phyloP scores from a whole-genome alignment of 2,888 invertebrate genomes.

The Ichneumoninae sp. region DNA sequence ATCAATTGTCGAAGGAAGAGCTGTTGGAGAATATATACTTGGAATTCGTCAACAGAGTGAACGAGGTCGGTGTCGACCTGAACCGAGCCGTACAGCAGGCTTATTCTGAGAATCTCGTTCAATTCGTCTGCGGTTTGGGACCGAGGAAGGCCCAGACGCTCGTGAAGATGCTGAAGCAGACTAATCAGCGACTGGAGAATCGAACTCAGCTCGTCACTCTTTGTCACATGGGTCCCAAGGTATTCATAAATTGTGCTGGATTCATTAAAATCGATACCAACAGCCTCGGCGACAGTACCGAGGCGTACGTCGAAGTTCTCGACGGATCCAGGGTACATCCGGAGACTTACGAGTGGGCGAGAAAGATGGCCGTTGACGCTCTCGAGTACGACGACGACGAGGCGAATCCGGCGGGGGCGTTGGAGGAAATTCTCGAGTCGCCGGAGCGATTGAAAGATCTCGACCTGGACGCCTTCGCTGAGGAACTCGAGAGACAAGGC shows the following conservation, averaged over 20 bases:
- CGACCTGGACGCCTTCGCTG: slow-evolving; percentile 99
- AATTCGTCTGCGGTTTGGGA: slow-evolving; percentile 98
- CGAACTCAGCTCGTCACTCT: slow-evolving; percentile 97
- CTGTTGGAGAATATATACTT: slow-evolving; percentile 93
- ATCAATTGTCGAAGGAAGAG: slow-evolving; percentile 93
- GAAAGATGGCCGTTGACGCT: slow-evolving; percentile 99
- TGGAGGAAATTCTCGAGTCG: slow-evolving; percentile 98
- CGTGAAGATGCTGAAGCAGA: slow-evolving; percentile 94
- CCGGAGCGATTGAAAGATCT: slow-evolving; percentile 97
- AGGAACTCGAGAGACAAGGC: slow-evolving; percentile 96
- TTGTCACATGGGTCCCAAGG: slow-evolving; percentile 99
- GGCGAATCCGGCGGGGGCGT: slow-evolving; percentile 97
- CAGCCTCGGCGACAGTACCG: slow-evolving; percentile 96
- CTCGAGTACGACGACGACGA: slow-evolving; percentile 99
- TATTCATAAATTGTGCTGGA: slow-evolving; percentile 99
- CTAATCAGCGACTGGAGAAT: slow-evolving; percentile 96
- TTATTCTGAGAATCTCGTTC: slow-evolving; percentile 94
- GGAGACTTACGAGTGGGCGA: slow-evolving; percentile 99
- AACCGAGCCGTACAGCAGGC: slow-evolving; percentile 96
- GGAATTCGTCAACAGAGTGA: slow-evolving; percentile 97
- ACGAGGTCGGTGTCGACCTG: slow-evolving; percentile 99
- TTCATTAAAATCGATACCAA: slow-evolving; percentile 99
- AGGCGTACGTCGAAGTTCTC: slow-evolving; percentile 97
- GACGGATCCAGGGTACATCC: slow-evolving; percentile 99
- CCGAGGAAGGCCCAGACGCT: slow-evolving; percentile 96